Conservation (phyloP, 2,113 vertebrate species). For the Hydropotes inermis region DNA sequence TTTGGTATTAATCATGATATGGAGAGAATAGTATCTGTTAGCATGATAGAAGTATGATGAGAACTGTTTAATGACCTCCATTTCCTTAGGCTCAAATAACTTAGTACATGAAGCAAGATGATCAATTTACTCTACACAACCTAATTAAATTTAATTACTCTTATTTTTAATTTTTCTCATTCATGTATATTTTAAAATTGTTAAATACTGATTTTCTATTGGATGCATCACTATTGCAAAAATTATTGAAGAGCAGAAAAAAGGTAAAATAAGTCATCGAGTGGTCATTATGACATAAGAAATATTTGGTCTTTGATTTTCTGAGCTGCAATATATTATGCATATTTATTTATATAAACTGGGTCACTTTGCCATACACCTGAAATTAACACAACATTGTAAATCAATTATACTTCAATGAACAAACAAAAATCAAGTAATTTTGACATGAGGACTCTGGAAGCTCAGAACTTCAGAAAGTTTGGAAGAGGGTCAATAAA, state of each 20-base stretch:
- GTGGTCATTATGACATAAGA: not conserved
- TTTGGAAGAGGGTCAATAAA: not conserved
- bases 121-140: not conserved
- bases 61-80: not conserved
- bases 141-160: not conserved
- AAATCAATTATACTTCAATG: not conserved
- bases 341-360: not conserved
- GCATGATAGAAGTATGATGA: not conserved
- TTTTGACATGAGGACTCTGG: not conserved
- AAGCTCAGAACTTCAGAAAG: not conserved
- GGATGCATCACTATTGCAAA: not conserved
- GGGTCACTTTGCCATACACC: not conserved
- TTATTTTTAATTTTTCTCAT: conserved; percentile 21
- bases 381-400: not conserved
- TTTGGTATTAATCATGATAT: not conserved
- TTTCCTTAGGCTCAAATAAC: conserved; percentile 22
- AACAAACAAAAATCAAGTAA: not conserved
- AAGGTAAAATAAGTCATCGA: not conserved
- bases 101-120: not conserved
- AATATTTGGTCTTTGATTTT: not conserved
- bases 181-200: not conserved
- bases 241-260: not conserved
- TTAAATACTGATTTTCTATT: not conserved
- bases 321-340: not conserved
- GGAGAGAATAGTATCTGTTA: not conserved